Evolutionary conservation across 2,113 vertebrate species (phyloP), one percentile per base, ranked within the genome.

Genomic region (Pica pica): DNA sequence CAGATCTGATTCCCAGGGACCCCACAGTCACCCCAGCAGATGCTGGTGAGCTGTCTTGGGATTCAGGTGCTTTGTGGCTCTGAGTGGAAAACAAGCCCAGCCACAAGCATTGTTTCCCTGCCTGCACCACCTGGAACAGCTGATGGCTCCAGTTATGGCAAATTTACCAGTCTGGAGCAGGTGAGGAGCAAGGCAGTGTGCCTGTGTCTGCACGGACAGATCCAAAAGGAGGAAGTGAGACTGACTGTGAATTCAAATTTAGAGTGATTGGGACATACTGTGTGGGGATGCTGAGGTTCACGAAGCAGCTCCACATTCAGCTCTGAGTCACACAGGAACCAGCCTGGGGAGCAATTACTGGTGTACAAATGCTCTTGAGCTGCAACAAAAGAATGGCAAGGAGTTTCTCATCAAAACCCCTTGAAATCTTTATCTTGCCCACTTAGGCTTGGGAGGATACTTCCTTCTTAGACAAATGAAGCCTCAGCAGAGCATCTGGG

Each of bases 291-390:
- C 70, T 70, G 85, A 70, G 50, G 68, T 63, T 93, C 68, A 83
- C 42, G 37, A 20, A 78, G 59, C 69, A 83, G 78, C 47, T 91
- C 68, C 11, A 11, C 44, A 18, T 20, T 70, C 47, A 93, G 88
- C 90, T 83, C 87, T 86, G 86, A 94, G 56, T 88, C 88, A 92
- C 68, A 78, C 55, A 89, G 90, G 83, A 95, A 84, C 56, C 53
- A 81, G 71, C 68, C 90, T 35, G 64, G 73, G 83, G 75, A 95
- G 76, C 68, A 95, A 74, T 90, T 86, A 86, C 56, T 68, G 39
- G 17, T 28, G 60, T 30, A 56, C 68, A 81, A 92, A 85, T 33
- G 63, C 56, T 91, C 87, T 59, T 59, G 59, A 95, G 68, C 63
- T 70, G 68, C 85, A 73, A 80, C 63, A 85, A 75, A 96, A 76